phyloP scores from a whole-genome alignment of 2,888 invertebrate genomes.

The Alloscopus bannaensis region DNA sequence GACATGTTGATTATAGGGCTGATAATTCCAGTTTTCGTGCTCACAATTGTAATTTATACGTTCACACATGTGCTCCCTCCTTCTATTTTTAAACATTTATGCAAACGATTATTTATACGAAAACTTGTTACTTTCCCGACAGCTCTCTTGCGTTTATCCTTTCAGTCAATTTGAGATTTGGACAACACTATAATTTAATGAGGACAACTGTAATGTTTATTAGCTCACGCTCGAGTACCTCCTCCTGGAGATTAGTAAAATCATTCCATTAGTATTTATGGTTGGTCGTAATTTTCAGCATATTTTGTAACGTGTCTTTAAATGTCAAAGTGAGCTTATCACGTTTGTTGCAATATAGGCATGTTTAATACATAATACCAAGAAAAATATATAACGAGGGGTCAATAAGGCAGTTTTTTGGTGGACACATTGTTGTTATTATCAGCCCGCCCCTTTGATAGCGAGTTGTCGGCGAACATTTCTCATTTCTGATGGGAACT shows the following conservation, averaged over 20 bases:
- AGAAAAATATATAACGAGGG: not conserved
- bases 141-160: too few relatives aligned
- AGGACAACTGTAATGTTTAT: constrained; percentile 16
- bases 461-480: constrained; percentile 53
- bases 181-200: constrained; percentile 4
- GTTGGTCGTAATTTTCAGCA: not conserved
- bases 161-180: too few relatives aligned
- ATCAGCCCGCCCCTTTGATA: constrained; percentile 57
- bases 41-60: not conserved
- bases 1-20: not conserved
- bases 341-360: too few relatives aligned
- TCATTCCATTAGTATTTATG: constrained; percentile 19
- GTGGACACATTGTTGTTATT: constrained; percentile 43
- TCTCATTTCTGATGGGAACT: constrained; percentile 57
- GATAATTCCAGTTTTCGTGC: not conserved
- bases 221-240: constrained; percentile 2
- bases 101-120: not conserved
- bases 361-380: too few relatives aligned
- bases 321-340: too few relatives aligned
- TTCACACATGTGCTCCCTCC: not conserved
- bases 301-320: too few relatives aligned
- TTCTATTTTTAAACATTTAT: not conserved
- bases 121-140: too few relatives aligned
- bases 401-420: constrained; percentile 47
- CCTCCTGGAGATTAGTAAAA: not conserved